A percentile compares a stretch with the other conserved stretches of the same genome.
phyloP scores from a whole-genome alignment of 1,140 invertebrate genomes.

The Caenorhabditis briggsae region DNA sequence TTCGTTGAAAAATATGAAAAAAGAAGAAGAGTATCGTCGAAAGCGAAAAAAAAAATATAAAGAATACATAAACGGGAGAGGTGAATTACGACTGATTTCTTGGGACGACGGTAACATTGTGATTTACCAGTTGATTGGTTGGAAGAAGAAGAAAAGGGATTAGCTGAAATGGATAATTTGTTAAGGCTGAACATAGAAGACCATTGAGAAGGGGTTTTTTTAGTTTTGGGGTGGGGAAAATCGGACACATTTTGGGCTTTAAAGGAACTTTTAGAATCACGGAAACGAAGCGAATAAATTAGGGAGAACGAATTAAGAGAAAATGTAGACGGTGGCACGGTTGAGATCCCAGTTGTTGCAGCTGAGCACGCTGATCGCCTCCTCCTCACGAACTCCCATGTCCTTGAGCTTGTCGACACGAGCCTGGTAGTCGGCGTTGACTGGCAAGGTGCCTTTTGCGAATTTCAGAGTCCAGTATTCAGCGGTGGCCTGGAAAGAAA shows the following conservation, averaged over 20 bases:
- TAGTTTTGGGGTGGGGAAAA: too few species aligned
- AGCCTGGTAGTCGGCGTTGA: constrained; percentile 74
- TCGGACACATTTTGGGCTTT: too few species aligned
- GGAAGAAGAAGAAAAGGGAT: not conserved
- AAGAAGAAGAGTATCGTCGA: constrained; percentile 29
- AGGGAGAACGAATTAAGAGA: constrained; percentile 60
- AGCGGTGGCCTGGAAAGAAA: constrained; percentile 83
- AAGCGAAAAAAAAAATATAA: not conserved
- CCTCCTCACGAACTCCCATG: constrained; percentile 80
- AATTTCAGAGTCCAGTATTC: constrained; percentile 94
- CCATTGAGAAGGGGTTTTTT: too few species aligned
- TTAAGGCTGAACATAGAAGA: too few species aligned
- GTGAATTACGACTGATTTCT: not conserved
- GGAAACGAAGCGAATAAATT: too few species aligned
- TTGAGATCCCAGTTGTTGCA: constrained; percentile 78
- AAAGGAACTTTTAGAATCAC: too few species aligned
- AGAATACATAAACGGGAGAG: not conserved
- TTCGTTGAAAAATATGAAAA: not conserved
- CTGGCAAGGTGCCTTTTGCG: constrained; percentile 81
- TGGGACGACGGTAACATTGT: too few species aligned
- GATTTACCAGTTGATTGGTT: too few species aligned
- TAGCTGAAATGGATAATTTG: not conserved
- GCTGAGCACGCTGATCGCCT: constrained; percentile 78
- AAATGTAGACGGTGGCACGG: constrained; percentile 78
- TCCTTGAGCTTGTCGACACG: constrained; percentile 79